Evolutionary conservation across 2,113 vertebrate species (phyloP).

Genomic region (Tragelaphus strepsiceros): DNA sequence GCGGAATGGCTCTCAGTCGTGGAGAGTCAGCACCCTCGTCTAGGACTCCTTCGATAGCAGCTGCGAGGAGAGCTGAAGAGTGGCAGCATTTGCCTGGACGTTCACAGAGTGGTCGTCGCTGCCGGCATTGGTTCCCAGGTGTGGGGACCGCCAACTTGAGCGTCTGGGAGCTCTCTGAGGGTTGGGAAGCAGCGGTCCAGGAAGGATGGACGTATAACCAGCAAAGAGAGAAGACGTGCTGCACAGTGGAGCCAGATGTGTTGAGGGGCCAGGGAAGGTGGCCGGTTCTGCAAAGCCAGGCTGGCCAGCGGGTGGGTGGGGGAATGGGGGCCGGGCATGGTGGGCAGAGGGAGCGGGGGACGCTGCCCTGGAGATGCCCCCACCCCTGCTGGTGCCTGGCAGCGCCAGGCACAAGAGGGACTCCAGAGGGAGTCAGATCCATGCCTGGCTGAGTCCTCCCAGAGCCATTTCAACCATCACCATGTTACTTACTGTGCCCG

Average conservation of each 20-base stretch:
- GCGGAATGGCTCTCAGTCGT: rapidly evolving
- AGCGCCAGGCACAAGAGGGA: too few species aligned
- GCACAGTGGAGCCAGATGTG: rapidly evolving
- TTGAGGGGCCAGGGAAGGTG: background rate
- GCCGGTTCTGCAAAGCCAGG: background rate
- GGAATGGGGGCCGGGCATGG: background rate
- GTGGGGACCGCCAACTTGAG: rapidly evolving
- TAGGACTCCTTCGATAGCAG: rapidly evolving
- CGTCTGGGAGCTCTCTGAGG: background rate
- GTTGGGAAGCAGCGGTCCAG: rapidly evolving
- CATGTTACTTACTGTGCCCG: rapidly evolving
- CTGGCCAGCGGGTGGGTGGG: background rate
- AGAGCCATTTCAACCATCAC: rapidly evolving
- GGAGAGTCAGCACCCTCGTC: rapidly evolving
- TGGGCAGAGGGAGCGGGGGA: rapidly evolving
- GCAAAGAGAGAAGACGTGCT: rapidly evolving
- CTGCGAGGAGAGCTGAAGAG: rapidly evolving
- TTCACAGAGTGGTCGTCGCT: rapidly evolving
- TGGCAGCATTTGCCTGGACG: rapidly evolving
- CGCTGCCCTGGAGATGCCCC: rapidly evolving
- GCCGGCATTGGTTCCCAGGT: rapidly evolving
- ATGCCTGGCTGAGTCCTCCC: background rate
- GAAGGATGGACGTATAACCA: rapidly evolving
- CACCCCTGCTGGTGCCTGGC: background rate
- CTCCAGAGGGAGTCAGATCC: rapidly evolving